Percentiles rank a stretch among this genome's conserved stretches.
phyloP scores from a whole-genome alignment of 1,140 invertebrate species.

The Rhopalosiphum padi region DNA sequence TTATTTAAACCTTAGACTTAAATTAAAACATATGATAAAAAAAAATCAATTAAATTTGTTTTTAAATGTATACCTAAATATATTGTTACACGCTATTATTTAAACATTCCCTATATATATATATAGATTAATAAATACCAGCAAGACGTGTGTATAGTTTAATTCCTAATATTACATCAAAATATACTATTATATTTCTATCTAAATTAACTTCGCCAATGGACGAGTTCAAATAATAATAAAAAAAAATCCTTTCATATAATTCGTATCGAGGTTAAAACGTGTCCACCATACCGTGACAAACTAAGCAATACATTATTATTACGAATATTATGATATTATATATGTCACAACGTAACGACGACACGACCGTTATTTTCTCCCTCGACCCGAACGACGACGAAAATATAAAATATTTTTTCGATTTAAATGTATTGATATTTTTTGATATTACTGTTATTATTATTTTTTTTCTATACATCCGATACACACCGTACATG shows the following conservation, averaged over 20 bases:
- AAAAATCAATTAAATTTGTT: too few species aligned
- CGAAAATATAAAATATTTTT: not conserved
- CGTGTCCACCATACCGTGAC: not conserved
- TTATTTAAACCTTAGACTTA: too few species aligned
- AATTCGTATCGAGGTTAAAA: not conserved
- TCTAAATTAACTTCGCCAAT: not conserved
- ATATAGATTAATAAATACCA: too few species aligned
- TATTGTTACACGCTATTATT: too few species aligned
- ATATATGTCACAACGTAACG: not conserved
- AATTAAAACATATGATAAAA: too few species aligned
- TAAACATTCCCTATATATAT: too few species aligned
- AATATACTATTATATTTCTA: not conserved
- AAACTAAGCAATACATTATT: slow-evolving; percentile 2
- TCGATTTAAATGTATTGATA: not conserved
- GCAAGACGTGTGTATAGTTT: too few species aligned
- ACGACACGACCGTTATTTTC: not conserved
- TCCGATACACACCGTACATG: not conserved
- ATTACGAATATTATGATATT: not conserved
- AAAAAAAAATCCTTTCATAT: not conserved
- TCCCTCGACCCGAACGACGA: not conserved
- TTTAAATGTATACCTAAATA: too few species aligned
- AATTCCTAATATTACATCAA: too few species aligned
- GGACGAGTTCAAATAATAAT: not conserved
- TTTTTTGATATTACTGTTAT: not conserved
- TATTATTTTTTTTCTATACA: not conserved